Evolutionary conservation across 2,797 vertebrate genomes (phyloP), one percentile per base, ranked within the genome.

Genomic region (Pogonophryne albipinna): DNA sequence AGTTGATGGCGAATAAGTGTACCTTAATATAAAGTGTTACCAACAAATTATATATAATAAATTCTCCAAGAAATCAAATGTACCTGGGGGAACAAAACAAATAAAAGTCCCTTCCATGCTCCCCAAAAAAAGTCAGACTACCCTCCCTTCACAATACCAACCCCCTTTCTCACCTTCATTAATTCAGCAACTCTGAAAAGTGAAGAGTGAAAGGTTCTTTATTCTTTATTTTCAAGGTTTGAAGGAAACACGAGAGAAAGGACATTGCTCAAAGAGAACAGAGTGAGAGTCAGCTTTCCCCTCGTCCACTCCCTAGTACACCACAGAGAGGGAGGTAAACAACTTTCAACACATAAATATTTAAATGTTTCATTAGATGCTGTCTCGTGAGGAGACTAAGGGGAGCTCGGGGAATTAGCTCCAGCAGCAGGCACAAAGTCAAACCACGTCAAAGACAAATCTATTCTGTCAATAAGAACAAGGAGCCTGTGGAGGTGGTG

Each of bases 311-410:
- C 72, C 55, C 53, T 72, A 77, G 66, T 75, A 66, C 34, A 69
- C 77, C 80, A 70, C 38, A 76, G 84, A 85, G 76, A 77, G 49
- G 76, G 78, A 87, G 82, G 87, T 84, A 91, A 94, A 93, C 90
- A 93, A 87, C 85, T 86, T 92, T 90, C 75, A 74, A 59, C 76
- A 63, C 85, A 93, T 95, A 93, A 93, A 95, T 94, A 94, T 94
- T 94, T 94, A 83, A 94, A 88, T 91, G 89, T 91, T 94, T 94
- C 91, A 95, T 94, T 94, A 95, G 88, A 90, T 53, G 73, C 78
- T 50, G 70, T 87, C 92, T 90, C 81, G 45, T 85, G 85, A 91
- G 89, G 82, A 89, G 83, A 83, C 83, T 80, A 85, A 89, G 77
- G 71, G 83, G 79, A 75, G 84, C 74, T 46, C 9, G 0, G 80